Conservation (phyloP, 2,797 vertebrate genomes). For the Chelon auratus region DNA sequence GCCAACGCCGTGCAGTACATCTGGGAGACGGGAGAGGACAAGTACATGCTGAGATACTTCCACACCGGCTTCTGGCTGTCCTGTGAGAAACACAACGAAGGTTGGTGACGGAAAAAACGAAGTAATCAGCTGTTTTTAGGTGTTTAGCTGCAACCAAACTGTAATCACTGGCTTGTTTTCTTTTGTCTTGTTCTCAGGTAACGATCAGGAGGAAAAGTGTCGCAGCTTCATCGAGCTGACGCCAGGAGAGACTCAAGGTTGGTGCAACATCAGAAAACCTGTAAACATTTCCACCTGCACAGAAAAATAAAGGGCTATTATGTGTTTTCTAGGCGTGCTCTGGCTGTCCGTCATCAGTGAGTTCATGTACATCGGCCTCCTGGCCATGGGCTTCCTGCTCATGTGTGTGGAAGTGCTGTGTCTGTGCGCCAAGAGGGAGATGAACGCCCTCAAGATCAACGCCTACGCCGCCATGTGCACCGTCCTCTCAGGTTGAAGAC, state of each 20-base stretch:
- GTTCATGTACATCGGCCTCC: constrained; percentile 86
- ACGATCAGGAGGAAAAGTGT: constrained; percentile 84
- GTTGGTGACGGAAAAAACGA: constrained; percentile 51
- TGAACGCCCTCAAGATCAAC: constrained; percentile 89
- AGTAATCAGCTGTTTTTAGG: too few relatives aligned
- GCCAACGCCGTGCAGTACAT: constrained; percentile 88
- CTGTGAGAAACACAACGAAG: constrained; percentile 87
- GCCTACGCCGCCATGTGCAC: constrained; percentile 89
- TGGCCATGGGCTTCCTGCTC: constrained; percentile 87
- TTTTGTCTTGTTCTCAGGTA: constrained; percentile 54
- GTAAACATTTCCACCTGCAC: neutral
- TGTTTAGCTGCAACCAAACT: neutral
- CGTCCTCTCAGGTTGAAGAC: constrained; percentile 84
- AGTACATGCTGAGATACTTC: constrained; percentile 88
- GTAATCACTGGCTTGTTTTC: constrained; percentile 4
- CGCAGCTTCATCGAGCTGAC: constrained; percentile 89
- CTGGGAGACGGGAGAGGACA: constrained; percentile 91
- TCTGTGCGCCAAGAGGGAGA: constrained; percentile 85
- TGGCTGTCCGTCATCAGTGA: constrained; percentile 86
- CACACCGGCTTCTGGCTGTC: constrained; percentile 91
- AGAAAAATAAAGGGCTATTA: neutral
- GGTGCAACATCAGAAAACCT: neutral
- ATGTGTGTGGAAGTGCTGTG: constrained; percentile 87
- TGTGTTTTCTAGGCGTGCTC: constrained; percentile 76
- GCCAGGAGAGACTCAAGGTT: constrained; percentile 86